Conservation (phyloP, 2,888 invertebrate species). For the Thereva nobilitata region DNA sequence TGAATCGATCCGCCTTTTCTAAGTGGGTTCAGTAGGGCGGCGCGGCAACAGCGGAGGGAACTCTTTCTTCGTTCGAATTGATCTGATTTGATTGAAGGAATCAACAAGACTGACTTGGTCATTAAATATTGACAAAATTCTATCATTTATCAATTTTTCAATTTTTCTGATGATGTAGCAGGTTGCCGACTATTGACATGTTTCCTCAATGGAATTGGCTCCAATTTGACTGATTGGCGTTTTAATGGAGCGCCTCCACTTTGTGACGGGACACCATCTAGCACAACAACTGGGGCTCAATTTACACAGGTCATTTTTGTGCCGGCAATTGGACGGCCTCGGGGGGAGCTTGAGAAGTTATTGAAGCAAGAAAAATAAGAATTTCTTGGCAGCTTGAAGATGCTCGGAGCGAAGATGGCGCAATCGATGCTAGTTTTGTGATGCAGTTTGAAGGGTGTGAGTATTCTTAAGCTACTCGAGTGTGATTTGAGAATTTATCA, state of each 20-base stretch:
- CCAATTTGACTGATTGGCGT: slow-evolving; percentile 25
- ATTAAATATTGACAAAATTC: slow-evolving; percentile 34
- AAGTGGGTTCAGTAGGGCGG: not conserved
- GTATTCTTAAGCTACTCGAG: no score
- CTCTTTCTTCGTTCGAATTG: slow-evolving; percentile 1
- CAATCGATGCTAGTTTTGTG: no score
- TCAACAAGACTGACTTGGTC: not conserved
- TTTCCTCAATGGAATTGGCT: slow-evolving; percentile 19
- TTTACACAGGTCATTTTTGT: no score
- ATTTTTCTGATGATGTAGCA: slow-evolving; percentile 13
- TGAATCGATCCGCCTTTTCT: not conserved
- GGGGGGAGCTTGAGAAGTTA: no score
- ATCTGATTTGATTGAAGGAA: not conserved
- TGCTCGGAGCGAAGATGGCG: no score
- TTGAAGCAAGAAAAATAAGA: no score
- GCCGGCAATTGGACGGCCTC: no score
- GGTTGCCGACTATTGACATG: slow-evolving; percentile 10
- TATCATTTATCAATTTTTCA: slow-evolving; percentile 35
- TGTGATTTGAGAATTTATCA: no score
- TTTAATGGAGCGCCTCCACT: not conserved
- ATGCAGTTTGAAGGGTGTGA: no score
- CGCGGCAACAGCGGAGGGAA: not conserved
- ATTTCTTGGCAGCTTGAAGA: no score
- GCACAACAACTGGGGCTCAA: no score
- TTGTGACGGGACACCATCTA: slow-evolving; percentile 7